phyloP scores from a whole-genome alignment of 2,797 vertebrate genomes.

The Pangasius krempfi region DNA sequence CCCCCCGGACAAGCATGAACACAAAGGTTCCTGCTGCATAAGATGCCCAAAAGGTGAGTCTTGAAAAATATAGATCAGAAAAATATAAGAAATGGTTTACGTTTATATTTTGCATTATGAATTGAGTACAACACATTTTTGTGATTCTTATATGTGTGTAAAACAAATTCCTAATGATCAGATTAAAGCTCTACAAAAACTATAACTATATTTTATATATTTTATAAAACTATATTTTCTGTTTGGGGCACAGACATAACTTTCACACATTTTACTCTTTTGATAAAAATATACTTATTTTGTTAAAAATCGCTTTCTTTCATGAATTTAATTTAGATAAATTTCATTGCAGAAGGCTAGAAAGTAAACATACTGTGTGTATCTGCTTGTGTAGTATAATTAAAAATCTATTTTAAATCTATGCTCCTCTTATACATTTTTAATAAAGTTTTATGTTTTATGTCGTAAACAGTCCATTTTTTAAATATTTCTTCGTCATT shows the following conservation, averaged over 20 bases:
- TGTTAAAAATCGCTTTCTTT: background rate
- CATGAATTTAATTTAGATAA: background rate
- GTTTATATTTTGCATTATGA: background rate
- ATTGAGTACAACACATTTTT: background rate
- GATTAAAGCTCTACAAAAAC: background rate
- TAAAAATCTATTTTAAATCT: background rate
- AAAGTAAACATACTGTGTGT: background rate
- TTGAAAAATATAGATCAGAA: background rate
- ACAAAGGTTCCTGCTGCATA: background rate
- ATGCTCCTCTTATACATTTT: background rate
- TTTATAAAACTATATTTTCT: no score
- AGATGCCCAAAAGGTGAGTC: background rate
- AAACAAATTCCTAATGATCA: background rate
- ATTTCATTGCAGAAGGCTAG: background rate
- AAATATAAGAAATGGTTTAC: background rate
- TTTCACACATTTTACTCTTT: background rate
- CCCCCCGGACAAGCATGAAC: rapidly evolving
- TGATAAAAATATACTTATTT: background rate
- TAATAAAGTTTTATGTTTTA: no score
- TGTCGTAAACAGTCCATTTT: background rate
- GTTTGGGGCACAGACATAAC: background rate
- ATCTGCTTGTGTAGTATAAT: background rate
- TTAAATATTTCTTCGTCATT: background rate
- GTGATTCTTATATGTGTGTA: background rate
- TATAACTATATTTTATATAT: background rate